These are phyloP conservation scores for Euproctis similis DNA, from an alignment of 2,888 invertebrate species.

Conservation along the genomic window DNA sequence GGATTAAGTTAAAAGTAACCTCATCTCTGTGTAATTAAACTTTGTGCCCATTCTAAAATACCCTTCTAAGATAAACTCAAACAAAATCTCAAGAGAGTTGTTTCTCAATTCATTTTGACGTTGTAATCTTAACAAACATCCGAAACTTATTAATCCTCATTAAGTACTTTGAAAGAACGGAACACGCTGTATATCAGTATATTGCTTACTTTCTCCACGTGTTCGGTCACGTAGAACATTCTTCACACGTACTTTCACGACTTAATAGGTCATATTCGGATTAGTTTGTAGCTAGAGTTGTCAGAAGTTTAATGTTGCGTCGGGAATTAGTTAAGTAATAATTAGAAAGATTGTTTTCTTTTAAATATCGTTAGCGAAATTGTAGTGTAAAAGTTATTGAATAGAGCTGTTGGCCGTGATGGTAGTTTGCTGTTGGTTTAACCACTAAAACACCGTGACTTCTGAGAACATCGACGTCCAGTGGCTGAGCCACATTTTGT, in stretches of 20 bases:
- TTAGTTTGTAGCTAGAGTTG: slow-evolving; percentile 18
- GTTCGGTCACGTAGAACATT: slow-evolving; percentile 18
- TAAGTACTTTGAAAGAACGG: slow-evolving; percentile 18
- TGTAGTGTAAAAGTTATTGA: too few relatives aligned
- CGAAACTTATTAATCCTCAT: slow-evolving; percentile 26
- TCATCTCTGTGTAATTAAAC: too few relatives aligned
- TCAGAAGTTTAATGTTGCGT: slow-evolving; percentile 11
- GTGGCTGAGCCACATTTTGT: too few relatives aligned
- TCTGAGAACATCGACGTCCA: too few relatives aligned
- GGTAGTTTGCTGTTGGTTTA: too few relatives aligned
- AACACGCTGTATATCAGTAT: slow-evolving; percentile 1
- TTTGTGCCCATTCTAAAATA: too few relatives aligned
- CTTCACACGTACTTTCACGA: slow-evolving; percentile 24
- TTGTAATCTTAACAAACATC: slow-evolving; percentile 29
- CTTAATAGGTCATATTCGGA: slow-evolving; percentile 29
- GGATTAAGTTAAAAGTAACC: too few relatives aligned
- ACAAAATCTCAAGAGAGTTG: slow-evolving; percentile 6
- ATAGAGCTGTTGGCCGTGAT: too few relatives aligned
- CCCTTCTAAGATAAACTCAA: slow-evolving; percentile 14
- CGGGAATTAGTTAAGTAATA: slow-evolving; percentile 13
- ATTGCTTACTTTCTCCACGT: slow-evolving; percentile 7
- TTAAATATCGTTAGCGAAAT: too few relatives aligned
- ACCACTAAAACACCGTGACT: too few relatives aligned
- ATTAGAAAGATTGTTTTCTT: slow-evolving; percentile 3
- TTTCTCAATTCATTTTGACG: slow-evolving; percentile 24